Evolutionary conservation across 2,113 vertebrate species (phyloP), one percentile per base, ranked within the genome.

Genomic region (Myocastor coypus): DNA sequence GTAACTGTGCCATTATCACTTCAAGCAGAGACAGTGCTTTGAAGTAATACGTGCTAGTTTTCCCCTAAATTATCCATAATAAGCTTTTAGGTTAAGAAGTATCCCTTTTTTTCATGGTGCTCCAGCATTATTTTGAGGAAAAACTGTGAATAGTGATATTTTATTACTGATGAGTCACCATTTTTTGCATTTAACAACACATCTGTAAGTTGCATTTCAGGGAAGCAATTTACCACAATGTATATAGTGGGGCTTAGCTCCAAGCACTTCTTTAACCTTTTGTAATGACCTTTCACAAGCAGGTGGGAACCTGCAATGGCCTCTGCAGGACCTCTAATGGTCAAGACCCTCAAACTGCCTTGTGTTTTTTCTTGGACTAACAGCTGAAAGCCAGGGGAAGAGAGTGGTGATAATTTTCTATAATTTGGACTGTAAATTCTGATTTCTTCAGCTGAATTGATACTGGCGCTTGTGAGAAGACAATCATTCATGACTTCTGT

Each of bases 51-150:
- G 8, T 52, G 1, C 34, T 17, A 50, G 3, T 82, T 93, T 93
- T 86, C 80, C 93, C 55, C 89, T 92, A 82, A 64, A 20, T 55
- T 55, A 46, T 87, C 50, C 73, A 95, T 73, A 83, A 83, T 73
- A 94, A 96, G 30, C 37, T 28, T 80, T 42, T 83, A n/a, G 10
- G 24, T 89, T 87, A 94, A 92, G 77, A 89, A 91, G 88, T 75
- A 57, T 34, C n/a, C 6, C 4, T 1, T 71, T 81, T 55, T 61
- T 17, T 22, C 20, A 32, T 69, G 13, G 30, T 83, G 3, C 17
- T 87, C 14, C 61, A 59, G 28, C 59, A 26, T 85, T 94, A 73
- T 71, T 92, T 97, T 64, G 40, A 59, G n/a, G 16, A 71, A 85
- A 28, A 85, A 4, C 57, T 95, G 42, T 96, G 91, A 92, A 37